Conservation (phyloP, 2,888 invertebrate genomes). For the Hydropsyche betteni region DNA sequence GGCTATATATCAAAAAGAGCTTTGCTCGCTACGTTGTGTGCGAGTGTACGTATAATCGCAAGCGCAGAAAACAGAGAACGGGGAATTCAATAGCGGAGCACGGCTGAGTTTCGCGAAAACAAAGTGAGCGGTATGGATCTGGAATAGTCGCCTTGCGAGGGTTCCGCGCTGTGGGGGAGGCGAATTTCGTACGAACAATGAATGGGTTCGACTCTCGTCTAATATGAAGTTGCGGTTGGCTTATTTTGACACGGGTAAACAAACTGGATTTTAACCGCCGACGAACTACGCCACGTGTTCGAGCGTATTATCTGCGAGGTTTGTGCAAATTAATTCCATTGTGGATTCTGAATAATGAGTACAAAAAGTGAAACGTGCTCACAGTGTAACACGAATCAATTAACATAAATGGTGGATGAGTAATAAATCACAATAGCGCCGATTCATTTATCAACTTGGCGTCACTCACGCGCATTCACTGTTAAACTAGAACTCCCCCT, state of each 20-base stretch:
- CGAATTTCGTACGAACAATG: not conserved
- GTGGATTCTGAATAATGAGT: constrained; percentile 29
- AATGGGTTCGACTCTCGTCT: constrained; percentile 35
- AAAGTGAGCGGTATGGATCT: constrained; percentile 46
- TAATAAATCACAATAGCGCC: no score
- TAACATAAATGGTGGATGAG: no score
- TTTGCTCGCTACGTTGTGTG: constrained; percentile 34
- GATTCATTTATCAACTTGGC: no score
- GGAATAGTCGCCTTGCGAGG: constrained; percentile 37
- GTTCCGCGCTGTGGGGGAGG: constrained; percentile 2
- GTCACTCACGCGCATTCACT: no score
- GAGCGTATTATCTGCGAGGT: constrained; percentile 42
- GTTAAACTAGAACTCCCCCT: no score
- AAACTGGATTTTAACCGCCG: constrained; percentile 42
- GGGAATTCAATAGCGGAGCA: constrained; percentile 46
- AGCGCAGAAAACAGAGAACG: not conserved
- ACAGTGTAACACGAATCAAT: no score
- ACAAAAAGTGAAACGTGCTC: no score
- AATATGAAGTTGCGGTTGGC: constrained; percentile 47
- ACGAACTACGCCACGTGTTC: constrained; percentile 4
- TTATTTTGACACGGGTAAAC: constrained; percentile 47
- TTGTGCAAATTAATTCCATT: constrained; percentile 42
- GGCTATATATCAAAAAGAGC: constrained; percentile 47
- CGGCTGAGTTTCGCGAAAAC: constrained; percentile 45
- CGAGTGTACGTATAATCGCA: constrained; percentile 7